Conservation (phyloP, 2,888 invertebrate genomes). For the Slavum lentiscoides region DNA sequence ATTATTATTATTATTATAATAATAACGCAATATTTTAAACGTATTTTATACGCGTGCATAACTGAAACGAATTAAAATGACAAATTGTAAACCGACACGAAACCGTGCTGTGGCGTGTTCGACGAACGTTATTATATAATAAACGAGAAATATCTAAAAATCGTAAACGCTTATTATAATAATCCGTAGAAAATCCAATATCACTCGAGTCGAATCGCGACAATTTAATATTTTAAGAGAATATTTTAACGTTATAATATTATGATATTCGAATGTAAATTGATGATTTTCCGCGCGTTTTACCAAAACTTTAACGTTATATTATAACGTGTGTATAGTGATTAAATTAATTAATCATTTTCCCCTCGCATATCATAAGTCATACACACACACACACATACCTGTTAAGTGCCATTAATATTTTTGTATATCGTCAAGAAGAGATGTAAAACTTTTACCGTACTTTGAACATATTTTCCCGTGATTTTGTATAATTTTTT, state of each 20-base stretch:
- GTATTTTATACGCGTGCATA: constrained; percentile 21
- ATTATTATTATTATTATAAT: background rate
- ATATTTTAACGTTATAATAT: background rate
- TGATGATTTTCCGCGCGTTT: background rate
- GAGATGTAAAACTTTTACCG: too few relatives aligned
- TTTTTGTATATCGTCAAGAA: too few relatives aligned
- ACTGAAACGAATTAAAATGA: constrained; percentile 35
- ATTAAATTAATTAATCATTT: too few relatives aligned
- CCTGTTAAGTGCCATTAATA: too few relatives aligned
- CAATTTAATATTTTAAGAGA: too few relatives aligned
- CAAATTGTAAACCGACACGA: constrained; percentile 41
- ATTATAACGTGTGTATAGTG: too few relatives aligned
- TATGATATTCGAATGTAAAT: background rate
- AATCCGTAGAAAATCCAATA: background rate
- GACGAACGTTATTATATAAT: constrained; percentile 11
- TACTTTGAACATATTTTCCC: too few relatives aligned
- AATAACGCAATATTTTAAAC: constrained; percentile 26
- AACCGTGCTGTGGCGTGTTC: constrained; percentile 35
- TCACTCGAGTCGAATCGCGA: background rate
- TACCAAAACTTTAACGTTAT: too few relatives aligned
- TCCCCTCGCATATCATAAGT: too few relatives aligned
- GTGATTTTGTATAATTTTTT: too few relatives aligned
- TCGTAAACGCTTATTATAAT: constrained; percentile 27
- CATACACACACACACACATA: too few relatives aligned
- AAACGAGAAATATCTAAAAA: constrained; percentile 42